Evolutionary conservation across 2,888 invertebrate species (phyloP).

Genomic region (Leptinotarsa juncta): DNA sequence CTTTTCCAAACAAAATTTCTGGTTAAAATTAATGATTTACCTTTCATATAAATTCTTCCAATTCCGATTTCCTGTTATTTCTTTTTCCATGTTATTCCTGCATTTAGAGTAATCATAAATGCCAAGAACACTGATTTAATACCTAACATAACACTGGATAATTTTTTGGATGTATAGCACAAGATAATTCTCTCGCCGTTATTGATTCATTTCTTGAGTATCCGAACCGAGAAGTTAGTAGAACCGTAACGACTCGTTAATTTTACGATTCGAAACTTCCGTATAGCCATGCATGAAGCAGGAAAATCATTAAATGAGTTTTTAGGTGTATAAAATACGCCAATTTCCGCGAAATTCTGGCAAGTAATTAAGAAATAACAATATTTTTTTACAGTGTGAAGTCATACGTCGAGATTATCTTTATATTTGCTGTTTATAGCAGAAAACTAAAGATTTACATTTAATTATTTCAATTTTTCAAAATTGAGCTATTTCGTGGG

Average conservation of each 20-base stretch:
- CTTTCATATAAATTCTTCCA: too few relatives aligned
- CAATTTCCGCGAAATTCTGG: background rate
- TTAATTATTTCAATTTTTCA: too few relatives aligned
- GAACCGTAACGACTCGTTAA: slow-evolving; percentile 8
- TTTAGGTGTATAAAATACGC: background rate
- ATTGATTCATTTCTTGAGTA: background rate
- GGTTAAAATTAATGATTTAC: too few relatives aligned
- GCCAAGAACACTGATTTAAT: background rate
- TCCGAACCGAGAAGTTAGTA: slow-evolving; percentile 11
- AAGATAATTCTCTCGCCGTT: background rate
- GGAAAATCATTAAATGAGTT: slow-evolving; percentile 5
- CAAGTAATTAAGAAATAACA: background rate
- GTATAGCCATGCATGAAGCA: slow-evolving; percentile 5
- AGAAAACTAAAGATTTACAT: too few relatives aligned
- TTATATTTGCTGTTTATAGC: too few relatives aligned
- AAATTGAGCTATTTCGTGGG: too few relatives aligned
- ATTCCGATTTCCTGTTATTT: too few relatives aligned
- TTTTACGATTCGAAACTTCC: slow-evolving; percentile 14
- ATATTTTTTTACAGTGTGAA: background rate
- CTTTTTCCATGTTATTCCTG: too few relatives aligned
- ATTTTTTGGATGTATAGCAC: background rate
- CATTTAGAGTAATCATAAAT: background rate
- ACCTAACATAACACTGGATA: background rate
- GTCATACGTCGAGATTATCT: too few relatives aligned
- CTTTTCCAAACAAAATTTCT: too few relatives aligned